phyloP scores from a whole-genome alignment of 2,888 invertebrate genomes.

The Drosophila pseudotakahashii region DNA sequence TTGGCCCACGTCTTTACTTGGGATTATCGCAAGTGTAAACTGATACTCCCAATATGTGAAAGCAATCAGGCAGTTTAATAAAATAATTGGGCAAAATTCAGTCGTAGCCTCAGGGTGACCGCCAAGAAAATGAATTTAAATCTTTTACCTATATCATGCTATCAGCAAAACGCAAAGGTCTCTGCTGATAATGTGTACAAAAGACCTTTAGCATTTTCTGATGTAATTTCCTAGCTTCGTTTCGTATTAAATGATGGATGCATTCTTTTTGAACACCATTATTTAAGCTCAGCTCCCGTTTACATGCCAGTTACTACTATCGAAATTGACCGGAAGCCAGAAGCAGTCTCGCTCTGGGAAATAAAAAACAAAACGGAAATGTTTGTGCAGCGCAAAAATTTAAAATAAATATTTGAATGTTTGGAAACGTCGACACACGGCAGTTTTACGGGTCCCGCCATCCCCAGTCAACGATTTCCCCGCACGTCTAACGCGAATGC shows the following conservation, averaged over 20 bases:
- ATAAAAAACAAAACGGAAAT: constrained; percentile 5
- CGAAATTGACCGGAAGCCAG: constrained; percentile 7
- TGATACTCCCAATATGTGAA: constrained; percentile 26
- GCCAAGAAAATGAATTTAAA: no score
- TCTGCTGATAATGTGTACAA: neutral
- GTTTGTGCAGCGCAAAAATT: constrained; percentile 17
- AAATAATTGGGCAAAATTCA: constrained; percentile 27
- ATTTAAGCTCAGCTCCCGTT: neutral
- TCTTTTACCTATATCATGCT: neutral
- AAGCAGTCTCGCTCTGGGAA: neutral
- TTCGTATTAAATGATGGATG: neutral
- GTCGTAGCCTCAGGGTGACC: neutral
- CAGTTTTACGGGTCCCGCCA: constrained; percentile 28
- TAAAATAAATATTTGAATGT: constrained; percentile 50
- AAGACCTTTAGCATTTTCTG: neutral
- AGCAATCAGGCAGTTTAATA: constrained; percentile 15
- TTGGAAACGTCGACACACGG: constrained; percentile 39
- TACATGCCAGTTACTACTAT: neutral
- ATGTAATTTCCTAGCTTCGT: neutral
- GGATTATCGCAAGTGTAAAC: constrained; percentile 29
- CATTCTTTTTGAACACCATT: neutral
- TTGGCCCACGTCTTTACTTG: constrained; percentile 25
- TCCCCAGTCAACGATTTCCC: constrained; percentile 20
- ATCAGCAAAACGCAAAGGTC: neutral
- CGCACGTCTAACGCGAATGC: constrained; percentile 23